These are phyloP conservation scores for Vimba vimba DNA, from an alignment of 2,113 vertebrate genomes.

Conservation along the genomic window DNA sequence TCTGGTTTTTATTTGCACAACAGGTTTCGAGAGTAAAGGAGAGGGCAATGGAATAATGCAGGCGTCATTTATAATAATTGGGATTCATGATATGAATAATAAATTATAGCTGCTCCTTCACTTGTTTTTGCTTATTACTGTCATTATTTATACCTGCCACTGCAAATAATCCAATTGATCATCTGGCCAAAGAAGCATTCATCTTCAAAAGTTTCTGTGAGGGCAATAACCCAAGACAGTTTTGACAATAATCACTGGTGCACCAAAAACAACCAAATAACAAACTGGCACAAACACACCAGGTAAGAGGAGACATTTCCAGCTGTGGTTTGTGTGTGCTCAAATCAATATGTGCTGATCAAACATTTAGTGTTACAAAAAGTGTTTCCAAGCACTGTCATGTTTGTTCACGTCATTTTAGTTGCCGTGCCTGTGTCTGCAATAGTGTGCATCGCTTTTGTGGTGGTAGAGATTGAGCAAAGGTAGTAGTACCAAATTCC, in stretches of 20 bases:
- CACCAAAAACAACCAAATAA: not conserved
- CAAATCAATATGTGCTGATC: constrained; percentile 45
- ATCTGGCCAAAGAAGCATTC: not conserved
- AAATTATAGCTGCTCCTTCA: constrained; percentile 28
- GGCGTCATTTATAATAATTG: constrained; percentile 39
- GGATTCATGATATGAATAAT: constrained; percentile 43
- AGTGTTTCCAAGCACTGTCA: constrained; percentile 22
- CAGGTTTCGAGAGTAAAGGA: constrained; percentile 7
- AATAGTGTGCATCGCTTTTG: constrained; percentile 2
- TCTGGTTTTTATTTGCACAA: not conserved
- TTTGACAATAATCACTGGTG: constrained; percentile 14
- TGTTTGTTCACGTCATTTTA: constrained; percentile 27
- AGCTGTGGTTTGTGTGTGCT: not conserved
- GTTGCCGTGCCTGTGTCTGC: not conserved
- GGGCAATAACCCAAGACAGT: not conserved
- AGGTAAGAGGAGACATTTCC: not conserved
- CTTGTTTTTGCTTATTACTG: constrained; percentile 40
- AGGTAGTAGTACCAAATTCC: constrained; percentile 19
- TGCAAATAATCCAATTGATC: constrained; percentile 23
- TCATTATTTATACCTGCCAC: constrained; percentile 33
- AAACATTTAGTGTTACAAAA: constrained; percentile 26
- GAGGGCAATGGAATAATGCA: constrained; percentile 6
- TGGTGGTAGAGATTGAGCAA: constrained; percentile 35
- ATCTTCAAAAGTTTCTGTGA: constrained; percentile 11
- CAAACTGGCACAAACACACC: not conserved